Evolutionary conservation across 2,113 vertebrate species (phyloP), one percentile per base, ranked within the genome.

Genomic region (Anarrhichthys ocellatus): DNA sequence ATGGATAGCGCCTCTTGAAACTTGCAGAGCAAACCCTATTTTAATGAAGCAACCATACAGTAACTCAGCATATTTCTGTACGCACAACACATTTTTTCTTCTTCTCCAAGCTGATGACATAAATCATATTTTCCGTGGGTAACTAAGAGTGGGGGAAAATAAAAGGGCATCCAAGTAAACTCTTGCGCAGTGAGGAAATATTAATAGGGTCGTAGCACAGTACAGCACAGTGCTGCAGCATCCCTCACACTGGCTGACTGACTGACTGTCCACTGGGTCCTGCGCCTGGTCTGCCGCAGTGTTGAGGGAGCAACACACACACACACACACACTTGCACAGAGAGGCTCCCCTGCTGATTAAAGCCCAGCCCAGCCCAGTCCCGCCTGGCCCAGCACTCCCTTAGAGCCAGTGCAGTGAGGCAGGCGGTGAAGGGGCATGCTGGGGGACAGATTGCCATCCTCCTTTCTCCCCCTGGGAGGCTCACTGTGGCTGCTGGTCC

Each of bases 401-500:
- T 82, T 69, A 88, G 91, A 92, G 91, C 75, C 85, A 81, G 88
- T 75, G 91, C 89, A 91, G 86, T 92, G 89, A 92, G 92, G 93
- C 90, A 88, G 92, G 92, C 83, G 87, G 89, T 85, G 91, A 90
- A 91, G 86, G 92, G 87, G 27, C 89, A 89, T 95, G 94, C 94
- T 94, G 94, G 83, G 94, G 94, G 94, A 96, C 95, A 95, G 94
- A 95, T 94, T 96, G 95, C 85, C 93, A 72, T 94, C 90, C 92
- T 92, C 87, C 94, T 76, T 58, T 86, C 89, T 90, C 85, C 90
- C 87, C 89, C 89, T 84, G 91, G 84, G 92, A 92, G 88, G 88
- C 91, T 90, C 90, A 88, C 93, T 81, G 93, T 94, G 93, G 88
- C 88, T 87, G 69, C 76, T 64, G 87, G 81, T 87, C 90, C 76